These are phyloP conservation scores for Oryzias curvinotus DNA, from an alignment of 2,113 vertebrate species.

Conservation along the genomic window DNA sequence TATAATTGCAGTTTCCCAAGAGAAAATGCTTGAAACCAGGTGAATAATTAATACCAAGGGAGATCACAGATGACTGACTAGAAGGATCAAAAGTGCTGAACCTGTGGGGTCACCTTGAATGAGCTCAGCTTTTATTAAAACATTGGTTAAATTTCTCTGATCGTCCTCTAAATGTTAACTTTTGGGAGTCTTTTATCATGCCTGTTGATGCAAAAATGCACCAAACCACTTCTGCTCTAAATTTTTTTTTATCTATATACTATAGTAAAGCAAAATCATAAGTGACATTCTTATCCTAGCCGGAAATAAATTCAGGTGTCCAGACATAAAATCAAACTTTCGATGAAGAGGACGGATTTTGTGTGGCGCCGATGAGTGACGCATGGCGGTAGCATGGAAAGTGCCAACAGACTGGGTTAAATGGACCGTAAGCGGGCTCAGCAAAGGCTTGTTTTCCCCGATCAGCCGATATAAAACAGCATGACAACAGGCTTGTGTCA, in stretches of 20 bases:
- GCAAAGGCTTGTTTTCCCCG: slow-evolving; percentile 19
- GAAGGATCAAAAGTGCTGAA: slow-evolving; percentile 38
- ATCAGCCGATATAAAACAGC: slow-evolving; percentile 39
- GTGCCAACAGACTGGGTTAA: slow-evolving; percentile 25
- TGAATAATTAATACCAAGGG: slow-evolving; percentile 56
- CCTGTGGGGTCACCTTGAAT: slow-evolving; percentile 19
- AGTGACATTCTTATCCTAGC: too few species aligned
- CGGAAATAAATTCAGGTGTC: too few species aligned
- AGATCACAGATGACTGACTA: slow-evolving; percentile 34
- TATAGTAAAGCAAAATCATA: too few species aligned
- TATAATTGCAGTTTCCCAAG: slow-evolving; percentile 23
- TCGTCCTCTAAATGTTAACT: not conserved
- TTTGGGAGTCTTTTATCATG: not conserved
- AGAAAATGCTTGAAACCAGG: slow-evolving; percentile 25
- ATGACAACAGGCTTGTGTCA: not conserved
- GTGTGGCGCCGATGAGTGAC: slow-evolving; percentile 5
- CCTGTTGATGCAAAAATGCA: not conserved
- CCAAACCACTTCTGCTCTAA: not conserved
- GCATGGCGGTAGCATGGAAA: slow-evolving; percentile 31
- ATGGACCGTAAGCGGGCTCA: slow-evolving; percentile 46
- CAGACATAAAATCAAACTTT: too few species aligned
- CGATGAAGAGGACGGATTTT: not conserved
- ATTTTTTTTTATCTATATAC: too few species aligned
- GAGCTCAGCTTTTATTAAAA: slow-evolving; percentile 5
- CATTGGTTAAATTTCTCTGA: slow-evolving; percentile 15